Evolutionary conservation across 2,888 invertebrate species (phyloP), one percentile per base, ranked within the genome.

Genomic region (Gymnoscelis rufifasciata): DNA sequence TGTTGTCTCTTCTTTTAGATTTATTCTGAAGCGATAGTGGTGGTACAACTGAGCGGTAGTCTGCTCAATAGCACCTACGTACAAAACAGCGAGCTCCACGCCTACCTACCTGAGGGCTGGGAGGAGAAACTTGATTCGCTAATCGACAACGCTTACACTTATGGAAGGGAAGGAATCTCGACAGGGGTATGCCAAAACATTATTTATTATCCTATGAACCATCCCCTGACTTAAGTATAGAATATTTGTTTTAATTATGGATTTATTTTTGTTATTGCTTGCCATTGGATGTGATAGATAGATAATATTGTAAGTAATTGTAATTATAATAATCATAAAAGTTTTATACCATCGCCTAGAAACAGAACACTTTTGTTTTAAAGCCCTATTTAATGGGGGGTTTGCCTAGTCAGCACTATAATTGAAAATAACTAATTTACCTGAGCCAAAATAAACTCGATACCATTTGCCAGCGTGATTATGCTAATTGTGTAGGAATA

Each of bases 21-120:
- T 64, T 98, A 98, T 77, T 94, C 95, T 0, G 98, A 98, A 88
- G 96, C 96, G 1, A 94, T 97, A 76, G 96, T 97, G 68, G 91
- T 98, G 43, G 93, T 97, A 8, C 94, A 96, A 72, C 90, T 97
- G 50, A 94, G 95, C 28, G 95, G 96, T 50, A 96, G 95, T 74
- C 90, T 97, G 5, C 90, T 97, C 19, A 97, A 97, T 82, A 93
- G 94, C 64, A 96, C 97, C 0, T 92, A 96, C 37, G 94, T 96
- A 5, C 93, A 96, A 68, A 95, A 97, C 81, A 96, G 97, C 24
- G 96, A 97, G 66, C 83, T 95, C 43, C 91, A 93, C 59, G 92
- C 94, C 64, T 91, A 96, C 68, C 84, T 98, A 42, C 98, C 98
- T 0, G 93, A 94, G 46, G 92, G 93, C 3, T 93, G 94, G 91